Evolutionary conservation across 2,797 vertebrate genomes (phyloP).

Genomic region (Pseudocheirus occidentalis): DNA sequence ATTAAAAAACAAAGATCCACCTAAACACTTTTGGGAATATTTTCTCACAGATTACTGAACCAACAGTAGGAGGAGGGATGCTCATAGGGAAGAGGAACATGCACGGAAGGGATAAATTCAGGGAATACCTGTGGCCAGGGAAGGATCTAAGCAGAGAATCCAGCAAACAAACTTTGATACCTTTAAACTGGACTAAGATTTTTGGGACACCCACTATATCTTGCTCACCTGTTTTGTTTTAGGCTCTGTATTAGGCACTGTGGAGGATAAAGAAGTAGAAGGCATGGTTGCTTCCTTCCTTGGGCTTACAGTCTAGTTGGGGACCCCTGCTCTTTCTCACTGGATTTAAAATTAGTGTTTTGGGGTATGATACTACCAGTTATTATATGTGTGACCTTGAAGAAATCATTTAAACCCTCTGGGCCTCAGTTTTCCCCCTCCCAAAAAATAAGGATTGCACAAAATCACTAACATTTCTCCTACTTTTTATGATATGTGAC

Average conservation of each 20-base stretch:
- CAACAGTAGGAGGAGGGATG: neutral
- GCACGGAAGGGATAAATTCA: neutral
- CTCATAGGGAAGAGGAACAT: neutral
- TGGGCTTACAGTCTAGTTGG: neutral
- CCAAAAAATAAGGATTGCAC: neutral
- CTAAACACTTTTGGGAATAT: neutral
- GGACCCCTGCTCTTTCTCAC: neutral
- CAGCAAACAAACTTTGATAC: slow-evolving; percentile 9
- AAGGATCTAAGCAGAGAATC: neutral
- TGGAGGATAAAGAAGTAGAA: neutral
- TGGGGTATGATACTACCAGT: neutral
- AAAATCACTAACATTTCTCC: neutral
- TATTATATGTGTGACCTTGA: neutral
- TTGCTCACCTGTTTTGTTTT: neutral
- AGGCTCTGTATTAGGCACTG: neutral
- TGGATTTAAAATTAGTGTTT: neutral
- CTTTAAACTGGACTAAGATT: slow-evolving; percentile 23
- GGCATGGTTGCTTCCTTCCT: neutral
- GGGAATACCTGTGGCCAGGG: neutral
- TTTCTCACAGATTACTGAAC: neutral
- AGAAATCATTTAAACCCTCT: neutral
- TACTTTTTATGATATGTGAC: slow-evolving; percentile 62
- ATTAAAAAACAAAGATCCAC: neutral
- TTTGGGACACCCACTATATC: neutral
- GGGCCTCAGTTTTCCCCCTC: neutral